Base-by-base conservation (phyloP, 2,888 invertebrate species). In the Drosophila kuntzei region DNA sequence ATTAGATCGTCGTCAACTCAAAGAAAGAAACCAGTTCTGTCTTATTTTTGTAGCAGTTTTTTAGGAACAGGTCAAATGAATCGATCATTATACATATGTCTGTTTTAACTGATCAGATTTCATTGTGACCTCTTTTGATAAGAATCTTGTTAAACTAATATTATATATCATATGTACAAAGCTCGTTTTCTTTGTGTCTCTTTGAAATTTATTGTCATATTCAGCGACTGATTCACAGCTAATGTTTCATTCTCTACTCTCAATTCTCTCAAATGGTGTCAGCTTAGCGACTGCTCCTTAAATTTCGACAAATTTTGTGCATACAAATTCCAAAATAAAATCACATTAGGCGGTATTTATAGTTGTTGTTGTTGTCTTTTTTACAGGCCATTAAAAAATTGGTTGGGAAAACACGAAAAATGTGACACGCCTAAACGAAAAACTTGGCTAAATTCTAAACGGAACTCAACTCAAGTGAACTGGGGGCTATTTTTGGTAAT, bases 401-500 rank as follows among this genome's bases (percentile, higher is more conserved):
- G 37, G 39, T 39, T 16, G 39, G 41, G 36, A 71, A 41, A 47
- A 57, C 16, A 57, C 16, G 22, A 25, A 49, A 57, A 65, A 55
- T 49, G 46, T 29, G 72, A 76, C 76, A 76, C 62, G 72, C 76
- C 65, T 65, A 47, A 49, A 20, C 16, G 34, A 58, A n/a, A 46
- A 55, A 59, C 41, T 55, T 37, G 41, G 27, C 70, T 41, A 57
- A 66, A 62, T 47, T 25, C 16, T 39, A 34, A 20, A 12, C 29
- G 16, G 51, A 59, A 64, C 58, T 41, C 54, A 65, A 63, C 22
- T 18, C 12, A 47, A 60, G n/a, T 44, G 29, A 61, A 25, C 36
- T 49, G n/a, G 57, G 36, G 44, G 50, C 76, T 76, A 76, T 76
- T 76, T 76, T 76, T 76, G 76, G 76, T 76, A 66, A 66, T 61